phyloP scores from a whole-genome alignment of 2,113 vertebrate species.

The Regulus satrapa region DNA sequence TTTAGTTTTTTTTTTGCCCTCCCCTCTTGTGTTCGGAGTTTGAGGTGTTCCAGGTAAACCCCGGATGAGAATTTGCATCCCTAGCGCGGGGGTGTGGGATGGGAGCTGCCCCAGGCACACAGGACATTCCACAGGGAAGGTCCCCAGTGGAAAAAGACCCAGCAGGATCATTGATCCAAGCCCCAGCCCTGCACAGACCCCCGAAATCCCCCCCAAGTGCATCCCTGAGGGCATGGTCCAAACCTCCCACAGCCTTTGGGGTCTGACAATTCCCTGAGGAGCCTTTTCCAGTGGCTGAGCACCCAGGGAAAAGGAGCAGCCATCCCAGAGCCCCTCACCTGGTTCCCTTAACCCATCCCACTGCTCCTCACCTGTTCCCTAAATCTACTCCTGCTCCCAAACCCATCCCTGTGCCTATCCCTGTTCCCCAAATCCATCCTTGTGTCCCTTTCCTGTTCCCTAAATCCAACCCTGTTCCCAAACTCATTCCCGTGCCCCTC shows the following conservation, averaged over 20 bases:
- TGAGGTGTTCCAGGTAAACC: fast-evolving
- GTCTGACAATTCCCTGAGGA: not conserved
- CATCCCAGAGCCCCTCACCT: too few species aligned
- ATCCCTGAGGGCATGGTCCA: not conserved
- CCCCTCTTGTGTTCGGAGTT: not conserved
- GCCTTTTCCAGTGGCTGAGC: not conserved
- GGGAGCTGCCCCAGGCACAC: not conserved
- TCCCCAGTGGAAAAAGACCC: not conserved
- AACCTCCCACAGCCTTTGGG: not conserved
- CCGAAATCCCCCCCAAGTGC: not conserved
- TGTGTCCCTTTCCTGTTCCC: too few species aligned
- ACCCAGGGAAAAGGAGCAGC: not conserved
- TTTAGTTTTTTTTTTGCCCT: too few species aligned
- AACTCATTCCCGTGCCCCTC: not conserved
- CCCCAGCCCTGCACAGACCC: not conserved
- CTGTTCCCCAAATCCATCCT: not conserved
- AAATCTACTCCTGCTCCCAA: too few species aligned
- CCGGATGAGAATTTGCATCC: fast-evolving
- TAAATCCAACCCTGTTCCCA: too few species aligned
- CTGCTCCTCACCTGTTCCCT: too few species aligned
- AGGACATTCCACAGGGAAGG: not conserved
- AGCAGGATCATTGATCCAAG: not conserved
- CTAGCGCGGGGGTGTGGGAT: fast-evolving
- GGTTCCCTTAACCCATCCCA: too few species aligned
- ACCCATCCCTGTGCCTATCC: too few species aligned